Conservation (phyloP, 2,888 invertebrate species). For the Drosophila austrosaltans region DNA sequence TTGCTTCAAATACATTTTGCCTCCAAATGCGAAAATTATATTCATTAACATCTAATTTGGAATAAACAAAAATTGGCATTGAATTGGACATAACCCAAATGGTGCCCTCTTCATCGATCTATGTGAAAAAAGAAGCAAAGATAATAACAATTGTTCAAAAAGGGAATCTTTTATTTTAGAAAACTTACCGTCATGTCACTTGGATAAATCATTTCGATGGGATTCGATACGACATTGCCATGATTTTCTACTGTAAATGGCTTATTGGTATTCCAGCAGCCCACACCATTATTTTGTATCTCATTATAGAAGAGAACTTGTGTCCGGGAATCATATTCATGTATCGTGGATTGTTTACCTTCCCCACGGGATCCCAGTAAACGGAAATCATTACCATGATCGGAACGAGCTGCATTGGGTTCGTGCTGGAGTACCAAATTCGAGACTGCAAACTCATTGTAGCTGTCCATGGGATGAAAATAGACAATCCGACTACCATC, state of each 20-base stretch:
- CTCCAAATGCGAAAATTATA: slow-evolving; percentile 88
- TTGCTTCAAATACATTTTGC: slow-evolving; percentile 82
- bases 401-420: slow-evolving; percentile 84
- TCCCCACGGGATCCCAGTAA: slow-evolving; percentile 87
- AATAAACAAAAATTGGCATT: slow-evolving; percentile 88
- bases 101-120: slow-evolving; percentile 86
- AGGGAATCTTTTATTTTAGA: not conserved
- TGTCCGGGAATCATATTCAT: slow-evolving; percentile 86
- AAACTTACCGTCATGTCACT: slow-evolving; percentile 85
- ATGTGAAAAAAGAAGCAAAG: slow-evolving; percentile 31
- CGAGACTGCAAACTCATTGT: slow-evolving; percentile 88
- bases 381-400: slow-evolving; percentile 85
- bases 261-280: slow-evolving; percentile 88
- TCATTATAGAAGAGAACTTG: slow-evolving; percentile 89
- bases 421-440: slow-evolving; percentile 86
- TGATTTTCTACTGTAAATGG: slow-evolving; percentile 84
- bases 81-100: slow-evolving; percentile 89
- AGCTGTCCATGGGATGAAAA: slow-evolving; percentile 91
- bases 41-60: slow-evolving; percentile 85
- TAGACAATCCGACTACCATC: slow-evolving; percentile 87
- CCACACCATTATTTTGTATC: slow-evolving; percentile 88
- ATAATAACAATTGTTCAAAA: not conserved
- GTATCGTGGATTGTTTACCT: slow-evolving; percentile 88
- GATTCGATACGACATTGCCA: slow-evolving; percentile 86
- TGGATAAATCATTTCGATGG: slow-evolving; percentile 88